Evolutionary conservation across 2,797 vertebrate genomes (phyloP).

Genomic region (Mormyrus hasselquistii): DNA sequence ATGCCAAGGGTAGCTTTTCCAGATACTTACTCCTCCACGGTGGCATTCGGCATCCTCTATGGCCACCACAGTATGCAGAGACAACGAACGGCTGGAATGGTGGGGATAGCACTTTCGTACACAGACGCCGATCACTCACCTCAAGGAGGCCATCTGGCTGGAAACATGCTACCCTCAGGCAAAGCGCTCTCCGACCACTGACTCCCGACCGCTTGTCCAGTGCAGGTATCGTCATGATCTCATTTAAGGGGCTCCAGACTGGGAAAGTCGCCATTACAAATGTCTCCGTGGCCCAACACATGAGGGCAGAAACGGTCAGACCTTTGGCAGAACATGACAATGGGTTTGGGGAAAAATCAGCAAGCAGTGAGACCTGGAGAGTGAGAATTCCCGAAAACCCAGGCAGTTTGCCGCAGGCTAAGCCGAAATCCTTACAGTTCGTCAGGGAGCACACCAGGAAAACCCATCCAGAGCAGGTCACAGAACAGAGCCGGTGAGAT

Average conservation of each 20-base stretch:
- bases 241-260: neutral
- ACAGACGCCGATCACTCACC: neutral
- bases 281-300: neutral
- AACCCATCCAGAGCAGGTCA: neutral
- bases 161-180: neutral
- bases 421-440: neutral
- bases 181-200: neutral
- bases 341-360: neutral
- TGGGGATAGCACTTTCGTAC: neutral
- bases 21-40: neutral
- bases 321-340: neutral
- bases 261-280: neutral
- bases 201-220: neutral
- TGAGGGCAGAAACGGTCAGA: neutral
- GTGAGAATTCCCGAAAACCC: neutral
- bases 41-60: neutral
- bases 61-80: neutral
- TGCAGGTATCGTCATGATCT: neutral
- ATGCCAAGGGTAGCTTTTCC: neutral
- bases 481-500: neutral
- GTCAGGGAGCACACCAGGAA: neutral
- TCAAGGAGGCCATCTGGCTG: neutral
- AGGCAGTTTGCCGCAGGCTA: neutral
- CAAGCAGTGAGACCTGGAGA: neutral
- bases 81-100: neutral